Percentiles rank a stretch among this genome's conserved stretches.
Conservation (phyloP, 2,888 invertebrate species). For the Tipula helvola region DNA sequence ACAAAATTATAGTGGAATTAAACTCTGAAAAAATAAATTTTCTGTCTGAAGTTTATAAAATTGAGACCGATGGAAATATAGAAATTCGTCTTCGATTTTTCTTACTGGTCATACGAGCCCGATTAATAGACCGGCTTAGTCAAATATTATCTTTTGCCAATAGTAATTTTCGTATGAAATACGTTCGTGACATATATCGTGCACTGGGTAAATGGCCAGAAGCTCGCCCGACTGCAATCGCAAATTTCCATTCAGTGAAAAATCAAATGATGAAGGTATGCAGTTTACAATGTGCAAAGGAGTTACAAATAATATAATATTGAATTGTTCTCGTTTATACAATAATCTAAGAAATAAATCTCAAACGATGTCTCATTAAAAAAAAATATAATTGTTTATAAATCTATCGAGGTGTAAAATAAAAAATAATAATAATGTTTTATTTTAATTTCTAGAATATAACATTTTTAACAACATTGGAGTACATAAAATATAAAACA, state of each 20-base stretch:
- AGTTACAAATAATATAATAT: not conserved
- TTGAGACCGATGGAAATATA: conserved; percentile 54
- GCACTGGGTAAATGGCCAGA: conserved; percentile 72
- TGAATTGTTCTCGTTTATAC: not conserved
- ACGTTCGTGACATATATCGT: conserved; percentile 74
- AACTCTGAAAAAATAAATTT: conserved; percentile 41
- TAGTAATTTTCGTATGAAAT: conserved; percentile 83
- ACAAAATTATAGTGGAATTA: conserved; percentile 30
- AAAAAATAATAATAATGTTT: not conserved
- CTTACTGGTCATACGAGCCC: conserved; percentile 60
- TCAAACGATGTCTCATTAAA: not conserved
- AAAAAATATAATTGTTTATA: not conserved
- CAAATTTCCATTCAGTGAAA: conserved; percentile 57
- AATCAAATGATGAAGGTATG: conserved; percentile 75
- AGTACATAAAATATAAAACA: not conserved
- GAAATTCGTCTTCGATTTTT: conserved; percentile 73
- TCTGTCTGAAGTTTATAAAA: conserved; percentile 50
- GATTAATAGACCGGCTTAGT: conserved; percentile 51
- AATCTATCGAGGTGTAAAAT: not conserved
- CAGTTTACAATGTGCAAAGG: not conserved
- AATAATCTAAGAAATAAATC: not conserved
- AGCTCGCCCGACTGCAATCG: conserved; percentile 50
- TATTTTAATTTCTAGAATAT: not conserved
- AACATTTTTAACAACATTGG: not conserved
- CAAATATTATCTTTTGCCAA: conserved; percentile 69